Percentiles rank a stretch among this genome's conserved stretches.
These are phyloP conservation scores for cat (Felis catus) DNA, from an alignment of 2,113 vertebrate genomes.

Conservation along the genomic window DNA sequence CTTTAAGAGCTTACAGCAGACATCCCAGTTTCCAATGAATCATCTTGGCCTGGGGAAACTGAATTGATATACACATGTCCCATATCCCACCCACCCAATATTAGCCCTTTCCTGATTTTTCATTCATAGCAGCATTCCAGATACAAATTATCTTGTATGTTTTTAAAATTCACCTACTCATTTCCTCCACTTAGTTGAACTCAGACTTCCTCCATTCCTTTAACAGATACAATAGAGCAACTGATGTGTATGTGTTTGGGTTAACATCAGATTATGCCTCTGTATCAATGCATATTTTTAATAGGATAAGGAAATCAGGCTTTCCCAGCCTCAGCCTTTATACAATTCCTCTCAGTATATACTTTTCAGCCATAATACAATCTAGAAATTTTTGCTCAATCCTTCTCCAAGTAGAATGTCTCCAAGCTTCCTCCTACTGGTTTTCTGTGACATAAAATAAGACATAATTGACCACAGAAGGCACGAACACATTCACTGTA, in stretches of 20 bases:
- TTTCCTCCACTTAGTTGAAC: not conserved
- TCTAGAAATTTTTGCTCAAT: not conserved
- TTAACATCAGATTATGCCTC: not conserved
- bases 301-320: not conserved
- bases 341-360: not conserved
- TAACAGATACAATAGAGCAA: not conserved
- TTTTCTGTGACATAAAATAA: slow-evolving; percentile 59
- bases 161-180: not conserved
- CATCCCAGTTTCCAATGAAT: not conserved
- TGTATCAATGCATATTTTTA: not conserved
- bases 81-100: not conserved
- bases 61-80: not conserved
- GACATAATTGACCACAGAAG: slow-evolving; percentile 52
- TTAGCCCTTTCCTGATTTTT: not conserved
- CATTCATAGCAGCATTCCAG: not conserved
- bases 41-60: not conserved
- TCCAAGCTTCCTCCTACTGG: not conserved
- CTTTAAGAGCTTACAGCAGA: not conserved
- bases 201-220: not conserved
- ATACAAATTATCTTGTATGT: not conserved
- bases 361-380: not conserved
- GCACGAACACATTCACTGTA: slow-evolving; percentile 12
- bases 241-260: not conserved
- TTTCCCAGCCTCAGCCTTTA: not conserved
- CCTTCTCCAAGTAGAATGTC: not conserved